phyloP scores from a whole-genome alignment of 2,888 invertebrate species.

The Dryadula phaetusa region DNA sequence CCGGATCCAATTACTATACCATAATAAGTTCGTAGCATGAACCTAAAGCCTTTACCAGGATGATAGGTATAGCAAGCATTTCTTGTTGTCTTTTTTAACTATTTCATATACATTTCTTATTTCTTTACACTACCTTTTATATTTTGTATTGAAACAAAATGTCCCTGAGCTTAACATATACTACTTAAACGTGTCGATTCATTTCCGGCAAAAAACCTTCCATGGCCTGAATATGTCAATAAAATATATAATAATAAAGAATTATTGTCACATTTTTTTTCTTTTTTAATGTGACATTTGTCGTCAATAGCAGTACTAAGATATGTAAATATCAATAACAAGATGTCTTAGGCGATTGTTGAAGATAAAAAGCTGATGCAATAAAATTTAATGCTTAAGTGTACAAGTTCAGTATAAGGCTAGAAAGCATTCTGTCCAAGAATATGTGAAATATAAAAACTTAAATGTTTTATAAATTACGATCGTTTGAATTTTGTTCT shows the following conservation, averaged over 20 bases:
- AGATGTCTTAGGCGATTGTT: background rate
- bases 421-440: background rate
- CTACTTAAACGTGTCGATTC: background rate
- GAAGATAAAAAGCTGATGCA: conserved; percentile 8
- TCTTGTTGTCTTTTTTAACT: too few relatives aligned
- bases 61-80: too few relatives aligned
- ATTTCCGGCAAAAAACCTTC: conserved; percentile 1
- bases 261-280: background rate
- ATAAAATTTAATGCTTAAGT: conserved; percentile 3
- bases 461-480: background rate
- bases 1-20: too few relatives aligned
- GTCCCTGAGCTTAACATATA: background rate
- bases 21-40: too few relatives aligned
- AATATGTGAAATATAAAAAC: conserved; percentile 9
- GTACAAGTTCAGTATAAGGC: background rate
- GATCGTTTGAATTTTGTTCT: background rate
- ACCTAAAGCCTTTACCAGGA: too few relatives aligned
- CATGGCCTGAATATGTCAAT: conserved; percentile 1
- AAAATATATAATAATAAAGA: background rate
- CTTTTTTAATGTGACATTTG: background rate
- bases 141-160: background rate
- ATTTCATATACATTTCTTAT: too few relatives aligned
- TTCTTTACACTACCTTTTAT: too few relatives aligned
- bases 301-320: background rate
- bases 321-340: background rate